phyloP scores from a whole-genome alignment of 2,113 vertebrate species.

The Ia io region DNA sequence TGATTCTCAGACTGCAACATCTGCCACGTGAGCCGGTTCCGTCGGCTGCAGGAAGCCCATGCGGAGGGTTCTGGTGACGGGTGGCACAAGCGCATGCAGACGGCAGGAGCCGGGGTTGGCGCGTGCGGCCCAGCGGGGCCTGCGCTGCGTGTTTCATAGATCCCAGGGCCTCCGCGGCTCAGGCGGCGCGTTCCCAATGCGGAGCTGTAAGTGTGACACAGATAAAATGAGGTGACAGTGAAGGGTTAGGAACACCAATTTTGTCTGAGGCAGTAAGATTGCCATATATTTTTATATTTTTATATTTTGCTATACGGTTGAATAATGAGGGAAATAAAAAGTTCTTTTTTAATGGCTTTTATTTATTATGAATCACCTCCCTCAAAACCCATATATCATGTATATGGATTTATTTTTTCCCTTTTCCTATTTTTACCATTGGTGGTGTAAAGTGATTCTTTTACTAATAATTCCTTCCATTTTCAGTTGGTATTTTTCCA shows the following conservation, averaged over 20 bases:
- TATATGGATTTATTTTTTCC: not conserved
- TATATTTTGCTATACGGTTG: not conserved
- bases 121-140: rapidly evolving
- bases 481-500: not conserved
- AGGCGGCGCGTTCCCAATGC: not conserved
- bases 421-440: not conserved
- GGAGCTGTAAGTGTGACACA: not conserved
- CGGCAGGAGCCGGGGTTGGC: rapidly evolving
- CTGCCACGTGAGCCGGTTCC: not conserved
- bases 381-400: not conserved
- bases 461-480: not conserved
- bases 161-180: rapidly evolving
- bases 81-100: rapidly evolving
- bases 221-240: not conserved
- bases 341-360: not conserved
- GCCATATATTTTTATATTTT: not conserved
- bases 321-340: not conserved
- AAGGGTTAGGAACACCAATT: not conserved
- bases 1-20: rapidly evolving
- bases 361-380: not conserved
- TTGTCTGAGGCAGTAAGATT: not conserved
- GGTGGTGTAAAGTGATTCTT: not conserved
- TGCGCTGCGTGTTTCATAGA: not conserved
- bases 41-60: too few relatives aligned
- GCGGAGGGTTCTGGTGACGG: too few relatives aligned